Evolutionary conservation across 2,797 vertebrate genomes (phyloP), one percentile per base, ranked within the genome.

Genomic region (Tarsius wallacei): DNA sequence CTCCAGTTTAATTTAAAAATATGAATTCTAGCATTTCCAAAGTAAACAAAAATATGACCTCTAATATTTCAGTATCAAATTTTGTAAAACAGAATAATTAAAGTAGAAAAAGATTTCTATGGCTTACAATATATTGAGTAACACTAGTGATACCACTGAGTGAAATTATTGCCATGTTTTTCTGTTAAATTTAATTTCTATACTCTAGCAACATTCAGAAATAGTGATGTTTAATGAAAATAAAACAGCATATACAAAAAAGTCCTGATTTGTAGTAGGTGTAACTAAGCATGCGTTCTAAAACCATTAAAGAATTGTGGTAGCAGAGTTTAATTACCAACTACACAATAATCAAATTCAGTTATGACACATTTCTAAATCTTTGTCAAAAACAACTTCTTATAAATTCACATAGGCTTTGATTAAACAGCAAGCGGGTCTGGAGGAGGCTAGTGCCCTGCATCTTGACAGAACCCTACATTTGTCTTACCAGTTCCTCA

Each of bases 211-310:
- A 84, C 42, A 47, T 74, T 97, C 66, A 96, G 87, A 95, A 98
- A 98, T 80, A 93, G 49, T 93, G 76, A 93, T 90, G 68, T 95
- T 96, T 10, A 14, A 93, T 97, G 82, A 97, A 97, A 98, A 97
- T 82, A 83, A 84, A 81, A 96, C 4, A 87, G 78, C 31, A 87
- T 19, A 49, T 53, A 91, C 7, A 87, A 97, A 97, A 87, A 87
- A 95, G 51, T 90, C 36, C 49, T 93, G 36, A 82, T 59, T 80
- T 96, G 61, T 47, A 87, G 63, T 53, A 91, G 96, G 84, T 78
- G 85, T 47, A 83, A 87, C 36, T 96, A 97, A 6, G 36, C 42
- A 91, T 15, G 33, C 91, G 96, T 91, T 89, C 26, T 15, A 61
- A 96, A 98, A 49, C 1, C 28, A 85, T 36, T 55, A 90, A 95